Conservation (phyloP, 2,797 vertebrate species). For the Rachycentron canadum region DNA sequence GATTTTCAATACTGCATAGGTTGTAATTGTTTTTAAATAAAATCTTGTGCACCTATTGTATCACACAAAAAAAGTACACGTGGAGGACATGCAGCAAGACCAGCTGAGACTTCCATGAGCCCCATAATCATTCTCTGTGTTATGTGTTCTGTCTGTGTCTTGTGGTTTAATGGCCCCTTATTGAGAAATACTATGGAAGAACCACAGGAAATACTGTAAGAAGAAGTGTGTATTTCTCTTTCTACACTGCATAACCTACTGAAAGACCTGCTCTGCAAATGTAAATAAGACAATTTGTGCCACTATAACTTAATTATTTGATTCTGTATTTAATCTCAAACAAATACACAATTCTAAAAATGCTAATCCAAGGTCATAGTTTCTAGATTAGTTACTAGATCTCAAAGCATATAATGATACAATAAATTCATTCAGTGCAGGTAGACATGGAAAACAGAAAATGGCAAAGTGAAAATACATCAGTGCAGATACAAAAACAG, state of each 20-base stretch:
- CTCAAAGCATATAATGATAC: neutral
- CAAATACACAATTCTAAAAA: neutral
- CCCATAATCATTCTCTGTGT: neutral
- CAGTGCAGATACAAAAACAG: neutral
- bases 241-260: neutral
- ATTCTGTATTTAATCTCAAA: neutral
- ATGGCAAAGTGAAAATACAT: neutral
- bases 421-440: neutral
- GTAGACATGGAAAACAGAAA: neutral
- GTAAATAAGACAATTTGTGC: neutral
- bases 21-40: slow-evolving; percentile 4
- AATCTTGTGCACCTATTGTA: neutral
- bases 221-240: neutral
- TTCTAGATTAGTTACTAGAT: slow-evolving; percentile 6
- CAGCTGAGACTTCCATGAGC: neutral
- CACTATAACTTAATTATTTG: neutral
- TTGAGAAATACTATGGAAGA: neutral
- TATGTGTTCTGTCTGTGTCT: neutral
- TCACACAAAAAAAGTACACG: neutral
- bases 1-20: neutral
- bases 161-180: neutral
- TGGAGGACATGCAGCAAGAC: neutral
- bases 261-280: neutral
- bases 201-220: too few species aligned
- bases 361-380: neutral